Evolutionary conservation across 2,888 invertebrate species (phyloP), one percentile per base, ranked within the genome.

Genomic region (Atethmia centrago): DNA sequence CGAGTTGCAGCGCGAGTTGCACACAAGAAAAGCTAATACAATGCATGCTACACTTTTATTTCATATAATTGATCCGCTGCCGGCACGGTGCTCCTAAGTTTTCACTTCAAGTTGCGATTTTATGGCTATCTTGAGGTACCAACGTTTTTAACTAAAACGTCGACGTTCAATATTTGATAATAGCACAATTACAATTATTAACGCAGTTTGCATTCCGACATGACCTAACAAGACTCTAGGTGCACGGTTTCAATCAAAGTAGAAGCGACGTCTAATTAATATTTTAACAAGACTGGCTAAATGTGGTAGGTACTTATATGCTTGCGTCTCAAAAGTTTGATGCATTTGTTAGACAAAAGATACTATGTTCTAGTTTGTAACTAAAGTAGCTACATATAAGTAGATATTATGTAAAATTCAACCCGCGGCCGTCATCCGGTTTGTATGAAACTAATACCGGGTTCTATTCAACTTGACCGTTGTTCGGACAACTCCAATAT

Each of bases 21-120:
- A 28, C 31, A 73, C 66, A 70, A 53, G 77, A 70, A 66, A 71
- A 77, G 9, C 80, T 58, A 45, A 71, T 55, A 77, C 77, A 80
- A 73, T 73, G 69, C 73, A 28, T 31, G 36, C 28, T 47, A 51
- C 42, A 36, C 36, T 73, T 66, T 55, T 56, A 53, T 40, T 28
- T 61, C 55, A 25, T 53, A 45, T 25, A 64, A 28, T 2, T 25
- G 10, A 55, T 71, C 42, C 58, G 49, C 49, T 12, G 14, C 68
- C 28, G 53, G 7, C 19, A 12, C 42, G n/a, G 14, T 28, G 5
- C 16, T 31, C 14, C 12, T 28, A n/a, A 64, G 55, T 55, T 47
- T 42, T 62, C n/a, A 21, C 40, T 59, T 47, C 16, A 5, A 72
- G 28, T 31, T 47, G 47, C 8, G 19, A 56, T 64, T 65, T 21